Evolutionary conservation across 2,113 vertebrate species (phyloP).

Genomic region (Podilymbus podiceps): DNA sequence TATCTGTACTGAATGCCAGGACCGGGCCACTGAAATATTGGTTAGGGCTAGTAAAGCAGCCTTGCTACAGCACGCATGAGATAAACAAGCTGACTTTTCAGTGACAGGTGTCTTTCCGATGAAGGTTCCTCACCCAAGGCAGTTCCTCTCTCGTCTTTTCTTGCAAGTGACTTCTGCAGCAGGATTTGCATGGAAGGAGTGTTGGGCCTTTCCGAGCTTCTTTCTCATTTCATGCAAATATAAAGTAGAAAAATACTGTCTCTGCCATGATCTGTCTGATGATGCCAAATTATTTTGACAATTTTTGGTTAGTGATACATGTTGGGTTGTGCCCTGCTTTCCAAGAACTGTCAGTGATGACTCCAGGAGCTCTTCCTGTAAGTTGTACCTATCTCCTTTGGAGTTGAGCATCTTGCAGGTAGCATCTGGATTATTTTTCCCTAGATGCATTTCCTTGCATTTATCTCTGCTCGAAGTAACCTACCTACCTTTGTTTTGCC

Average conservation of each 20-base stretch:
- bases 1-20: not conserved
- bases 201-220: not conserved
- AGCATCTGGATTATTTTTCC: not conserved
- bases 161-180: not conserved
- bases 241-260: not conserved
- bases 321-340: not conserved
- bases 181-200: not conserved
- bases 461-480: not conserved
- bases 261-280: not conserved
- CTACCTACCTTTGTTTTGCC: not conserved
- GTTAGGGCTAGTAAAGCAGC: not conserved
- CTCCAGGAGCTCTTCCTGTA: not conserved
- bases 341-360: not conserved
- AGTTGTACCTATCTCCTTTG: not conserved
- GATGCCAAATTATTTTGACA: not conserved
- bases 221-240: not conserved
- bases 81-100: not conserved
- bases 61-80: not conserved
- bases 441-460: not conserved
- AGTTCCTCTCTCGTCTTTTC: not conserved
- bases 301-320: not conserved
- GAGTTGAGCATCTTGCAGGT: not conserved
- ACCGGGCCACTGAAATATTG: not conserved
- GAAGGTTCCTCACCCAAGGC: not conserved
- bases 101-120: not conserved